Base-by-base conservation (phyloP, 2,888 invertebrate genomes). In the Timema podura region DNA sequence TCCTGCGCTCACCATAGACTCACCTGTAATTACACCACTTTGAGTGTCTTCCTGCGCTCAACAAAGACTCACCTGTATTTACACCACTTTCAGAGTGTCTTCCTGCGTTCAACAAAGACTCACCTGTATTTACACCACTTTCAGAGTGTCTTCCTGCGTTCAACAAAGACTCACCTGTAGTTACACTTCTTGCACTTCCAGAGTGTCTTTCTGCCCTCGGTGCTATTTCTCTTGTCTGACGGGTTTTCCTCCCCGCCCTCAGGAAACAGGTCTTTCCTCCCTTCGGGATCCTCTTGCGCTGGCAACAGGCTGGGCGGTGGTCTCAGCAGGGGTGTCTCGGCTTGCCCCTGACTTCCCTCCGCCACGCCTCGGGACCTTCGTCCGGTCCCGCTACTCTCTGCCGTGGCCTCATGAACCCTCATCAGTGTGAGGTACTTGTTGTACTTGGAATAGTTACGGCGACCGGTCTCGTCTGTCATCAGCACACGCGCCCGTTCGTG, bases 161-260 rank as follows among this genome's bases (percentile, higher is more conserved):
- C 15, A 59, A 9, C 13, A 65, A 7, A 47, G 5, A 83, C 85
- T 85, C 81, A 92, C 92, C 89, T 90, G 82, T 91, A 95, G 79
- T 90, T 89, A 81, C 96, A 96, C 79, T 92, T 92, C 81, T 93
- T 93, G 82, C 96, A 96, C 80, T 93, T 92, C 91, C 94, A 94
- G 76, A 91, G 82, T 13, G 91, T 91, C 77, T 89, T 89, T 81
- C 91, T 92, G 59, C 64, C 59, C 5, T 68, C 69, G 13, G 30
- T 75, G 69, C 74, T 75, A 44, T 74, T 68, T 46, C 64, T 54
- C 59, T 71, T 70, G 8, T 51, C 46, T 48, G 69, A 51, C 9
- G 64, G 68, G 44, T 46, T 51, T 59, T 49, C 65, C 44, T 68
- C 61, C 15, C 48, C 0, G 7, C 7, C 57, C 48, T 30, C 46